A percentile compares a stretch with the other conserved stretches of the same genome.
These are phyloP conservation scores for Stenopsyche tienmushanensis DNA, from an alignment of 1,140 invertebrate genomes.

Conservation along the genomic window DNA sequence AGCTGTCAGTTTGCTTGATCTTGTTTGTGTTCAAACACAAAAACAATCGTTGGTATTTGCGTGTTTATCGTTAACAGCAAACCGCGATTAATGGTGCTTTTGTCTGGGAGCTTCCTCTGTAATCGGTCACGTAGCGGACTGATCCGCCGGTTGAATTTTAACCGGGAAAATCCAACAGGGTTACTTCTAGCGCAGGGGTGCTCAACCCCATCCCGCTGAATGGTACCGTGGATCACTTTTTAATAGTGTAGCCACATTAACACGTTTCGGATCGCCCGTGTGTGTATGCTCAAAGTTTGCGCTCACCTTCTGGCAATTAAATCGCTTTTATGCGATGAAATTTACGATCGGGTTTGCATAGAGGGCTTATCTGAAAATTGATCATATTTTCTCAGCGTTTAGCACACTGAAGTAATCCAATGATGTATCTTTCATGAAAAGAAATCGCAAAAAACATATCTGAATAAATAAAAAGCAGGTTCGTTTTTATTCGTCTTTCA, in stretches of 20 bases:
- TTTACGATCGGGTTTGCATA: no score
- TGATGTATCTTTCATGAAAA: background rate
- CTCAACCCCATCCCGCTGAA: no score
- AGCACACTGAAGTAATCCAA: background rate
- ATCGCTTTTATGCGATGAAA: no score
- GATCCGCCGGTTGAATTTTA: slow-evolving; percentile 18
- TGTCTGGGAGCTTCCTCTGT: slow-evolving; percentile 5
- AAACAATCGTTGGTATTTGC: slow-evolving; percentile 15
- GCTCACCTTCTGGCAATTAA: no score
- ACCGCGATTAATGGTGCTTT: slow-evolving; percentile 29
- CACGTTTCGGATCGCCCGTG: no score
- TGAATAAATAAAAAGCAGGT: slow-evolving; percentile 1
- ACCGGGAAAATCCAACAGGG: background rate
- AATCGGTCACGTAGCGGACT: slow-evolving; percentile 28
- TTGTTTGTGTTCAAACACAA: slow-evolving; percentile 5
- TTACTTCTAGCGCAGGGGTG: no score
- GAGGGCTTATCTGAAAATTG: no score
- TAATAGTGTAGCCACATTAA: no score
- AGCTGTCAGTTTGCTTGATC: no score
- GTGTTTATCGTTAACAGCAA: slow-evolving; percentile 32
- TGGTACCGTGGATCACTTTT: no score
- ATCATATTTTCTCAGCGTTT: background rate
- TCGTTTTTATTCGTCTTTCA: slow-evolving; percentile 25
- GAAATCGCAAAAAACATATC: background rate
- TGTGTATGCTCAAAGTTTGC: no score